Conservation (phyloP, 2,113 vertebrate species). For the Zosterops lateralis region DNA sequence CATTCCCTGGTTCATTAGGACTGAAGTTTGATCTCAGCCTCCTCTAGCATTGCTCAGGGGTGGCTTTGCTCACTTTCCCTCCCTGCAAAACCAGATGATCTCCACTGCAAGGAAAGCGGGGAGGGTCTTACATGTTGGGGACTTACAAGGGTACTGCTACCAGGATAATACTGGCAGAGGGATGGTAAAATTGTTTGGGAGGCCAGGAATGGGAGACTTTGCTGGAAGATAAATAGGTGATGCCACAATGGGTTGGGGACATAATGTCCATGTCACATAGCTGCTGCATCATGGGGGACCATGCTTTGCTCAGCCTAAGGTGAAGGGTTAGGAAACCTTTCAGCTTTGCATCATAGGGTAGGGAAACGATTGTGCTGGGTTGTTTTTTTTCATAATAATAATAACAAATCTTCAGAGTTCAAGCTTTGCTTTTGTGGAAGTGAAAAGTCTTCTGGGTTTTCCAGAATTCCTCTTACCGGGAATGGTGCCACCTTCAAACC, state of each 20-base stretch:
- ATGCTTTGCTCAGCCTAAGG: rapidly evolving
- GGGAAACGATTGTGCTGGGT: not conserved
- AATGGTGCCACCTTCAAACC: not conserved
- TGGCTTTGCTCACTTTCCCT: not conserved
- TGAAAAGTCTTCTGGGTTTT: not conserved
- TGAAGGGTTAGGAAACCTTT: not conserved
- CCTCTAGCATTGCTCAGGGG: not conserved
- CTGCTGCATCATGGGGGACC: not conserved
- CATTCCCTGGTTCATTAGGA: not conserved
- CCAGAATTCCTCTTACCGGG: not conserved
- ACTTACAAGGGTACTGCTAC: not conserved
- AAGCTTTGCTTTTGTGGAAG: not conserved
- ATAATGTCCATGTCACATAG: rapidly evolving
- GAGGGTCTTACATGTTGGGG: rapidly evolving
- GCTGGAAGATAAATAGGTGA: not conserved
- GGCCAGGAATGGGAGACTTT: not conserved
- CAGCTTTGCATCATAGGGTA: not conserved
- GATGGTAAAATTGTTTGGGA: not conserved
- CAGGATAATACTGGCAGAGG: not conserved
- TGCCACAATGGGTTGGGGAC: not conserved
- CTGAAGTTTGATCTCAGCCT: not conserved
- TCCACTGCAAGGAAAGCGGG: not conserved
- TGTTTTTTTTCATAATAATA: not conserved
- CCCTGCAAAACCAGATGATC: not conserved
- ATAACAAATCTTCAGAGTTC: not conserved